Evolutionary conservation across 2,888 invertebrate species (phyloP).

Genomic region (Sarcophaga caerulescens): DNA sequence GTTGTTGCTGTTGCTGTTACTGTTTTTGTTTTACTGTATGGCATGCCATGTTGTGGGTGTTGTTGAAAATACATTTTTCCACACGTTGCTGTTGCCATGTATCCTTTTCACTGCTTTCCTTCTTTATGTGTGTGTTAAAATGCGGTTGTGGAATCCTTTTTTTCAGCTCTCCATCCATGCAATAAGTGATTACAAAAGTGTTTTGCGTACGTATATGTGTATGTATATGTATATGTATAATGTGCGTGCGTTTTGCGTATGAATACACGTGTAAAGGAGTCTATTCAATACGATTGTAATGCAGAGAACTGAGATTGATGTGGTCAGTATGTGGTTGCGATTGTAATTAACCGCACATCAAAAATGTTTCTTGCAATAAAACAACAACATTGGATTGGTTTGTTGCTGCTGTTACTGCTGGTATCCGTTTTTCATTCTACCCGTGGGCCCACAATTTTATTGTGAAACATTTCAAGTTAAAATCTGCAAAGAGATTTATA

Average conservation of each 20-base stretch:
- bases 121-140: slow-evolving; percentile 29
- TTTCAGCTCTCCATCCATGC: slow-evolving; percentile 20
- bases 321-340: slow-evolving; percentile 61
- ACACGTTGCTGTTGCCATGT: slow-evolving; percentile 3
- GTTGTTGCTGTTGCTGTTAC: slow-evolving; percentile 24
- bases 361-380: slow-evolving; percentile 58
- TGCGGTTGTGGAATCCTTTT: slow-evolving; percentile 48
- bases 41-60: slow-evolving; percentile 51
- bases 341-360: slow-evolving; percentile 66
- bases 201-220: slow-evolving; percentile 20
- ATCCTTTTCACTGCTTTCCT: neutral
- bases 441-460: neutral
- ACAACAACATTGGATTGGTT: slow-evolving; percentile 63
- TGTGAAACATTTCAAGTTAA: slow-evolving; percentile 39
- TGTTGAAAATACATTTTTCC: slow-evolving; percentile 58
- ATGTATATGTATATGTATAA: slow-evolving; percentile 11
- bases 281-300: neutral
- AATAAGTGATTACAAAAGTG: slow-evolving; percentile 45
- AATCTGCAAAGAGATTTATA: slow-evolving; percentile 41
- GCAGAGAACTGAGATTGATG: slow-evolving; percentile 53
- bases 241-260: slow-evolving; percentile 19
- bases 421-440: neutral
- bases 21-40: slow-evolving; percentile 11
- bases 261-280: neutral
- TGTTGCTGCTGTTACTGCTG: slow-evolving; percentile 28